These are phyloP conservation scores for Loris lydekkerianus DNA, from an alignment of 2,797 vertebrate genomes.

Conservation along the genomic window DNA sequence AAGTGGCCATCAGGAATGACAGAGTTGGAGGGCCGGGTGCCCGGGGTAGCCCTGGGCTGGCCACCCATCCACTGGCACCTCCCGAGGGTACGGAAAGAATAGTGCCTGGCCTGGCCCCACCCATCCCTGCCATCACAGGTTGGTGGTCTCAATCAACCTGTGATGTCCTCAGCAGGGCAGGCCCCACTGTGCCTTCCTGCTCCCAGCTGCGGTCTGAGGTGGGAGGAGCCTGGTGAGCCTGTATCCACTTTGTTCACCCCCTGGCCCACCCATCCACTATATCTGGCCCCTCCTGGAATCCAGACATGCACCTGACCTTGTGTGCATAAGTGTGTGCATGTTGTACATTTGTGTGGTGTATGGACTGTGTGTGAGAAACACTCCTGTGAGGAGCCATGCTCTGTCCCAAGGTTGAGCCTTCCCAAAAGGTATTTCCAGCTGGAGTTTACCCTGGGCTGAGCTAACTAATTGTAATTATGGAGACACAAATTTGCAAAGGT, in stretches of 20 bases:
- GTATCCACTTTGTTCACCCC: rapidly evolving
- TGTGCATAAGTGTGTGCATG: not conserved
- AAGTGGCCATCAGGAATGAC: constrained; percentile 80
- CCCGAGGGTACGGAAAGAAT: not conserved
- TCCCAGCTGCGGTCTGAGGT: rapidly evolving
- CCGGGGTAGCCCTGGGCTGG: too few relatives aligned
- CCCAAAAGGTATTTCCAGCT: not conserved
- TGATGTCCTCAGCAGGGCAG: rapidly evolving
- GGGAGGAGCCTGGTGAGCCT: not conserved
- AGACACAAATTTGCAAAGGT: not conserved
- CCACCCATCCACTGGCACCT: rapidly evolving
- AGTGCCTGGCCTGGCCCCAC: too few relatives aligned
- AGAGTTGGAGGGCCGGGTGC: not conserved
- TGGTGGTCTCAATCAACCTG: not conserved
- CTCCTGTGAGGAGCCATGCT: not conserved
- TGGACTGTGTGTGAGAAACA: not conserved
- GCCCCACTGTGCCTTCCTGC: rapidly evolving
- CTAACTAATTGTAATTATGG: not conserved
- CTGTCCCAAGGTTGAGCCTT: not conserved
- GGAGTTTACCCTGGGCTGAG: not conserved
- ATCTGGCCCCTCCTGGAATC: not conserved
- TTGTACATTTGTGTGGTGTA: not conserved
- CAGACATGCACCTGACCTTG: rapidly evolving
- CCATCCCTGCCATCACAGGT: not conserved
- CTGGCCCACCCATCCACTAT: not conserved